phyloP scores from a whole-genome alignment of 2,113 vertebrate species.

The Catharus bicknelli region DNA sequence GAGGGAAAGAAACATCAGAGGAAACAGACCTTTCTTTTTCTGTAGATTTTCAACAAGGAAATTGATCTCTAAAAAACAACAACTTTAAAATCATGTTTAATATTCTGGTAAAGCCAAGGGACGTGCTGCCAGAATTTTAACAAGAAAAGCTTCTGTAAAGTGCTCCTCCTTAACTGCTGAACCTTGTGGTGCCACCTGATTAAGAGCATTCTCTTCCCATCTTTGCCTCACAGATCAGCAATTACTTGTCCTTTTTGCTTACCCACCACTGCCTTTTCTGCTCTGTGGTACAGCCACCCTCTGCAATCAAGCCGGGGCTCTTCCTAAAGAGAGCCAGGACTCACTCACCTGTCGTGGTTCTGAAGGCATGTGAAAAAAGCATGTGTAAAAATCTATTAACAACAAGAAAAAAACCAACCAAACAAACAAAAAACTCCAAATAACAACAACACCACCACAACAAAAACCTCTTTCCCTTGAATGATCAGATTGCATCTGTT shows the following conservation, averaged over 20 bases:
- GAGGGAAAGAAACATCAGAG: slow-evolving; percentile 39
- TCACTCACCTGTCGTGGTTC: background rate
- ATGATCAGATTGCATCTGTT: background rate
- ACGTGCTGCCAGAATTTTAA: slow-evolving; percentile 20
- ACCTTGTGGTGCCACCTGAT: background rate
- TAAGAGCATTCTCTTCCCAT: background rate
- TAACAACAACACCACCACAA: too few relatives aligned
- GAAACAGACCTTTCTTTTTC: slow-evolving; percentile 54
- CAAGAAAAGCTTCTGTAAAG: slow-evolving; percentile 3
- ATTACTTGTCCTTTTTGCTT: background rate
- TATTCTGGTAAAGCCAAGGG: slow-evolving; percentile 26
- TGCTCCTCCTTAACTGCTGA: background rate
- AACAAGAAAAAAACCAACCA: background rate
- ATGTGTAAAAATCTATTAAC: background rate
- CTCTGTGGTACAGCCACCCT: background rate
- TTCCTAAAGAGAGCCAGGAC: background rate
- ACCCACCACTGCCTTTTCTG: background rate
- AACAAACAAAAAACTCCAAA: too few relatives aligned
- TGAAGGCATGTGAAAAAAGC: background rate
- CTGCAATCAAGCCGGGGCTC: background rate
- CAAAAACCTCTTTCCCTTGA: background rate
- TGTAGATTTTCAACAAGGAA: slow-evolving; percentile 41
- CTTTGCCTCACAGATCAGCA: background rate
- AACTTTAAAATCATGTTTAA: slow-evolving; percentile 28
- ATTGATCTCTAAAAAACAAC: background rate